Evolutionary conservation across 2,113 vertebrate species (phyloP).

Genomic region (Lontra canadensis): DNA sequence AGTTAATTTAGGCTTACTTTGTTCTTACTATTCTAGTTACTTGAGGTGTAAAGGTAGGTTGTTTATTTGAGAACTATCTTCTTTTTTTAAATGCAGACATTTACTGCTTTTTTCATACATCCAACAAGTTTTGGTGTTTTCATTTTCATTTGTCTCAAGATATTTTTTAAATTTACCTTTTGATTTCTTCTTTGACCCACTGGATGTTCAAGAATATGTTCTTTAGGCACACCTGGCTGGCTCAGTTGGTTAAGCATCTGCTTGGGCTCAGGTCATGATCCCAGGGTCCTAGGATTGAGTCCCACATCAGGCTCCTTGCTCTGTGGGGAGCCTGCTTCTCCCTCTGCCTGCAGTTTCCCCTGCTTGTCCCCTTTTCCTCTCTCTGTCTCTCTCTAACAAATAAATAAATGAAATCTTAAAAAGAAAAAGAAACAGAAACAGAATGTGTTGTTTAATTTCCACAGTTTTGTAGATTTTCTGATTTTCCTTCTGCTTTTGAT

Average conservation of each 20-base stretch:
- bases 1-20: background rate
- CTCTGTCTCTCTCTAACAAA: too few relatives aligned
- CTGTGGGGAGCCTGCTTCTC: too few relatives aligned
- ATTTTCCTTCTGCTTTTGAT: background rate
- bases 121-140: background rate
- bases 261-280: too few relatives aligned
- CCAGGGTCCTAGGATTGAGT: too few relatives aligned
- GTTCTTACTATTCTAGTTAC: background rate
- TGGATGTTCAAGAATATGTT: background rate
- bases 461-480: background rate
- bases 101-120: background rate
- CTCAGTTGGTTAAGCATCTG: too few relatives aligned
- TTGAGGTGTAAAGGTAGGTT: background rate
- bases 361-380: too few relatives aligned
- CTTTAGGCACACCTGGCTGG: too few relatives aligned
- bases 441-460: background rate
- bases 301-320: too few relatives aligned
- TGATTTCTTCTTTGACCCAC: background rate
- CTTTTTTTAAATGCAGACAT: background rate
- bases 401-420: too few relatives aligned
- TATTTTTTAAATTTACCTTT: background rate
- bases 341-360: too few relatives aligned
- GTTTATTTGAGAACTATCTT: background rate
- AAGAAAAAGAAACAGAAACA: background rate
- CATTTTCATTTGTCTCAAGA: background rate